A percentile compares a stretch with the other conserved stretches of the same genome.
Conservation (phyloP, 2,113 vertebrate genomes). For the Zapornia atra region DNA sequence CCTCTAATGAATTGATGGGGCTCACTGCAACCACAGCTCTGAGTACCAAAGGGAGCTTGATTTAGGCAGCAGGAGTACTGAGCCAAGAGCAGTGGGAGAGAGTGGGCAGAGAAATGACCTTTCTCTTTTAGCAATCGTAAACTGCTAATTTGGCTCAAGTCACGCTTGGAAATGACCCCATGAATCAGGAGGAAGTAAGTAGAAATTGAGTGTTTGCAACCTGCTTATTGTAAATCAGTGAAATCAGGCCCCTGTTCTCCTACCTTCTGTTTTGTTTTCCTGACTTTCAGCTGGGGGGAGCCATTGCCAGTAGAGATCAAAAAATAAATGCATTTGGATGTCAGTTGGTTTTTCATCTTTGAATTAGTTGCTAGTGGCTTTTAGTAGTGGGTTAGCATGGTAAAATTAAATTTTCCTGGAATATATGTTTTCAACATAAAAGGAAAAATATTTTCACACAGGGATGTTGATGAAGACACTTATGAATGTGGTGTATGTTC, state of each 20-base stretch:
- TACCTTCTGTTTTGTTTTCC: neutral
- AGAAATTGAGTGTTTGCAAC: neutral
- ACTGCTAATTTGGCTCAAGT: neutral
- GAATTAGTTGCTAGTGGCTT: neutral
- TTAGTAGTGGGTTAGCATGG: neutral
- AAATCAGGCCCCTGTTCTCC: neutral
- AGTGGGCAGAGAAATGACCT: neutral
- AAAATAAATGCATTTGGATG: neutral
- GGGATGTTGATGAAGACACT: neutral
- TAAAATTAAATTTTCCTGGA: neutral
- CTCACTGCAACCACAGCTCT: rapidly evolving
- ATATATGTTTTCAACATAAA: neutral
- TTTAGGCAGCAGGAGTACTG: neutral
- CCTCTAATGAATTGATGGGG: neutral
- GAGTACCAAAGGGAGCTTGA: neutral
- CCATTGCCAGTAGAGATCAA: neutral
- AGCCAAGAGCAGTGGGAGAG: neutral
- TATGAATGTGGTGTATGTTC: neutral
- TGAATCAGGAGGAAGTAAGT: neutral
- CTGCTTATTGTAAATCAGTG: neutral
- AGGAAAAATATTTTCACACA: neutral
- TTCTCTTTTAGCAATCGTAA: neutral
- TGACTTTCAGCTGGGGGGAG: neutral
- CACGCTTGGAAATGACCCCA: neutral
- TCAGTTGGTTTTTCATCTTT: neutral